Base-by-base conservation (phyloP, 2,797 vertebrate genomes). In the Clamator glandarius region DNA sequence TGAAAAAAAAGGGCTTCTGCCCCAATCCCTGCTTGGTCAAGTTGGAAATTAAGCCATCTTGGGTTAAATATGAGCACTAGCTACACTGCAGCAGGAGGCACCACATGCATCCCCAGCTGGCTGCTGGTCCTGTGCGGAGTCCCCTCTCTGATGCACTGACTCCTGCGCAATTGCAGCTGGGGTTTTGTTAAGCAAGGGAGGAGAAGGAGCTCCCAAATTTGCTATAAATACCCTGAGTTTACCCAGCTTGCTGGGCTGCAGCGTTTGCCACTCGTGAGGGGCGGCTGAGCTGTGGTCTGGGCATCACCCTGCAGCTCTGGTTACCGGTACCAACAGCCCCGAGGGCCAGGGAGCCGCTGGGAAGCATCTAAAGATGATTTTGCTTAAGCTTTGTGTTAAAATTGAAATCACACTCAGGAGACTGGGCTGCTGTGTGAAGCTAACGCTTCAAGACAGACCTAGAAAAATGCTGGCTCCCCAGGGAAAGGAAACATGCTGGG, bases 81-180 rank as follows among this genome's bases (percentile, higher is more conserved):
- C 29, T 39, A 17, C 25, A 11, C 11, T 4, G 6, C 10, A 25
- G 46, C 62, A 54, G 16, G 59, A 16, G 26, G 55, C 19, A 7
- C 48, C 13, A 5, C 2, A 1, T 9, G 23, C 21, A 17, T 31
- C 19, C 33, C 51, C 14, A 14, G 28, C 26, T 3, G 5, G 78
- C 31, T 3, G 3, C 82, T 44, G 57, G 23, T 69, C 41, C 48
- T 33, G 23, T 25, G 8, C 1, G 3, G 28, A 57, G 36, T 77
- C 26, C 52, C 46, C 51, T 33, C 36, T 64, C 0, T 0, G 41
- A 12, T 36, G 12, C 4, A 0, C 3, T 3, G 33, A 46, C 25
- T 78, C 24, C 28, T 39, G 31, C 2, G 17, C 1, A 7, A 15
- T 13, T 6, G 42, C 83, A 17, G 62, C 78, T 76, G 44, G 42